Evolutionary conservation across 2,797 vertebrate genomes (phyloP), one percentile per base, ranked within the genome.

Genomic region (Scyliorhinus canicula): DNA sequence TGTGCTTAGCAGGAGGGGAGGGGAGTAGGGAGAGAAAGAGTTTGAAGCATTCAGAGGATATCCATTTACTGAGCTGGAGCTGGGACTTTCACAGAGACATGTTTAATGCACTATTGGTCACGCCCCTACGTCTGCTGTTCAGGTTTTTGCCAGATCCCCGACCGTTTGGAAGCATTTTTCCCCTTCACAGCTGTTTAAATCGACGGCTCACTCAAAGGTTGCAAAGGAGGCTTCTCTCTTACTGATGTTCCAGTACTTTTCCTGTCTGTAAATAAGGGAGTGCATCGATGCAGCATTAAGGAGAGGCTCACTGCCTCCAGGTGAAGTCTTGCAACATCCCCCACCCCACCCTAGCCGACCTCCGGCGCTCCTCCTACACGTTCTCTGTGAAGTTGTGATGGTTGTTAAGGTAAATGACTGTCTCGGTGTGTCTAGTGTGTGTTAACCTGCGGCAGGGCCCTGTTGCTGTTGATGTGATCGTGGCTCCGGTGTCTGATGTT

Each of bases 381-480:
- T 28, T n/a, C n/a, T 91, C 60, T 91, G 60, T 65, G 57, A 91
- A n/a, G 88, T 44, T 65, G 88, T 65, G 57, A 91, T 91, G 88
- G 57, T 91, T 40, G 19, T 63, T 24, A 11, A 91, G 40, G 57
- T 55, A n/a, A 91, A 91, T 40, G 14, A 50, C 14, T 31, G 57
- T 69, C 14, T 16, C 26, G 63, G 40, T 16, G 21, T 24, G 28
- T 69, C 60, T 31, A 9, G 0, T 67, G 19, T 40, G 40, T 28
- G 44, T 69, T 47, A 28, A 69, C 65, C 44, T 71, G 12, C 24
- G 40, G 2, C 69, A 24, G 60, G 44, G 24, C 12, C n/a, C 47
- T 47, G 5, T 35, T 12, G 40, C 14, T 31, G 5, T 35, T 12
- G 40, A 12, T 31, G 14, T 31, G 31, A 4, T 63, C 14, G 1